Base-by-base conservation (phyloP, 2,888 invertebrate genomes). In the Epiblema foenella region DNA sequence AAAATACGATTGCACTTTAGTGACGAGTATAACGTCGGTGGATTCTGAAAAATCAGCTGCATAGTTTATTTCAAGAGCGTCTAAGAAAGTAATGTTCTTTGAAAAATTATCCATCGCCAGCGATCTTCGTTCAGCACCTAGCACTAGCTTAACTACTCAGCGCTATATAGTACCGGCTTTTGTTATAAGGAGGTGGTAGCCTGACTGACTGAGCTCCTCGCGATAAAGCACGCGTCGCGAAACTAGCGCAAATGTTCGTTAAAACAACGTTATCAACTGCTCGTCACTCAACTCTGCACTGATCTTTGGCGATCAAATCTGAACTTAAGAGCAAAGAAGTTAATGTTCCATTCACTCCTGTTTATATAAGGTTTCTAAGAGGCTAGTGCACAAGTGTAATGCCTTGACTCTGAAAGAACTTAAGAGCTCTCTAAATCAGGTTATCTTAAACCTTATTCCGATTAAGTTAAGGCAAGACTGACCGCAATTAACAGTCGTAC, bases 161-260 rank as follows among this genome's bases (percentile, higher is more conserved):
- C 68, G 74, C n/a, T 46, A n/a, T n/a, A n/a, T n/a, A 42, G 42
- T n/a, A 46, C 85, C 84, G 24, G 56, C 9, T 29, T 82, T 85
- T 85, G 82, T 85, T 77, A 74, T 33, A 33, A 33, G 33, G 77
- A 81, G 83, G 85, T 82, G 84, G 82, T 82, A 77, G 29, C 29
- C 67, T 72, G 72, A 77, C 75, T 75, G 76, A 74, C 70, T 74
- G 76, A 76, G 75, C 77, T 80, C 76, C 74, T 75, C 74, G 77
- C 85, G 91, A 91, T 91, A 91, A 89, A 83, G 81, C 89, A 89
- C 87, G 88, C 75, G 82, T 39, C 64, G 52, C 20, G 81, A 85
- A 88, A 85, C 83, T 85, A 82, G 86, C 79, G 79, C 86, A 85
- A 86, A 85, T 85, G 81, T 84, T 82, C 77, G 78, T 77, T 80